Evolutionary conservation across 2,888 invertebrate species (phyloP).

Genomic region (Lasioglossum pauxillum): DNA sequence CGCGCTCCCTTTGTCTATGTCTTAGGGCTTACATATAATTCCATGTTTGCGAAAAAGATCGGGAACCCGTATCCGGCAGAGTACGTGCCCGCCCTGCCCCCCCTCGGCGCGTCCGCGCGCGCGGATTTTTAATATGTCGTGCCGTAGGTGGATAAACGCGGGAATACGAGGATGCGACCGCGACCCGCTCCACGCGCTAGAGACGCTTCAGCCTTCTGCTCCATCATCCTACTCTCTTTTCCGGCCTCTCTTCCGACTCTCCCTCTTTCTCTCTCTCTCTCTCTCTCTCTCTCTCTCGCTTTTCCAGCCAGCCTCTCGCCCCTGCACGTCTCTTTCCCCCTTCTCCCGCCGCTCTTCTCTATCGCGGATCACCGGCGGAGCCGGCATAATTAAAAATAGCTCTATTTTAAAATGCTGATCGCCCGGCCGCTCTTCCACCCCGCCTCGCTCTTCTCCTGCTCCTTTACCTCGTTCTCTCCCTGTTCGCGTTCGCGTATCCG

Average conservation of each 20-base stretch:
- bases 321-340: background rate
- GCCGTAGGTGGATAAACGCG: slow-evolving; percentile 66
- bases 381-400: slow-evolving; percentile 83
- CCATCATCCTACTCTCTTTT: slow-evolving; percentile 56
- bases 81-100: slow-evolving; percentile 75
- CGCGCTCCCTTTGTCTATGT: slow-evolving; percentile 82
- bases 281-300: background rate
- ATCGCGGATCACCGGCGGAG: slow-evolving; percentile 70
- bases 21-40: slow-evolving; percentile 89
- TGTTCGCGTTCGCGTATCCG: slow-evolving; percentile 8
- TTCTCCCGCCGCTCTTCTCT: slow-evolving; percentile 33
- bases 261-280: background rate
- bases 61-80: slow-evolving; percentile 72
- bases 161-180: slow-evolving; percentile 78
- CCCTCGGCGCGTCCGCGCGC: slow-evolving; percentile 77
- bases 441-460: background rate
- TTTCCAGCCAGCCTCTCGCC: background rate
- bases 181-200: slow-evolving; percentile 85
- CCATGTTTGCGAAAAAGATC: slow-evolving; percentile 87
- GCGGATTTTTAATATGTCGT: slow-evolving; percentile 83
- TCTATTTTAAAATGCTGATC: slow-evolving; percentile 81
- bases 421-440: slow-evolving; percentile 25
- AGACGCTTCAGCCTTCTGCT: slow-evolving; percentile 59
- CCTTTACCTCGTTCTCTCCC: background rate
- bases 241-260: slow-evolving; percentile 39